Evolutionary conservation across 2,113 vertebrate species (phyloP), one percentile per base, ranked within the genome.

Genomic region (Istiophorus platypterus): DNA sequence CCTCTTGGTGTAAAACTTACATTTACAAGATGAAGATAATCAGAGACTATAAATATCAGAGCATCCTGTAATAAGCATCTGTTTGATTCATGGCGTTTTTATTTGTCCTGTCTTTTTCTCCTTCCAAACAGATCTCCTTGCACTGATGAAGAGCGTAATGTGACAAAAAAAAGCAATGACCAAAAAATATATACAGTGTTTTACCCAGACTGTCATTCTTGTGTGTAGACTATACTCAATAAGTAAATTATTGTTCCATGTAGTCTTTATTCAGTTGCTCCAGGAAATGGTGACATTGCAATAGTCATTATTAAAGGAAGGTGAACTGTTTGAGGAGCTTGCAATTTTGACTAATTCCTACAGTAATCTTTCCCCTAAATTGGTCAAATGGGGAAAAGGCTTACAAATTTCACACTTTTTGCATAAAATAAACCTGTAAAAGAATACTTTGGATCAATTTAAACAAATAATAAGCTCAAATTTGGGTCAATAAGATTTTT

Each of bases 81-180:
- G 0, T 49, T 18, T 79, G 7, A 72, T 27, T 65, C 0, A 56
- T 13, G 39, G 7, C 20, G 24, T 34, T 52, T 27, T 29, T 59
- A 31, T 47, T 79, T 78, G 62, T 70, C 31, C 52, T 76, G 29
- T 68, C 73, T 75, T 64, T 64, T 78, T 80, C 56, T 84, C 29
- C 74, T 84, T 85, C 70, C 75, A 78, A 27, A 64, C 88, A 94
- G 89, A 83, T 84, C 31, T 88, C 54, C 69, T 72, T 72, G 20
- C 61, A 59, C 20, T 78, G 66, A 72, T 65, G 75, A 79, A 88
- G 64, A 81, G 49, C 18, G 24, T 62, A 39, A 41, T 64, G 24
- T 0, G 5, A 67, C 11, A 17, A 17, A 63, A 70, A 4, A 56
- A 56, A 10, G 7, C 22, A n/a, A 52, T 10, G 11, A 10, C 17